These are phyloP conservation scores for Laticauda laticaudata DNA, from an alignment of 2,113 vertebrate genomes.

Conservation along the genomic window DNA sequence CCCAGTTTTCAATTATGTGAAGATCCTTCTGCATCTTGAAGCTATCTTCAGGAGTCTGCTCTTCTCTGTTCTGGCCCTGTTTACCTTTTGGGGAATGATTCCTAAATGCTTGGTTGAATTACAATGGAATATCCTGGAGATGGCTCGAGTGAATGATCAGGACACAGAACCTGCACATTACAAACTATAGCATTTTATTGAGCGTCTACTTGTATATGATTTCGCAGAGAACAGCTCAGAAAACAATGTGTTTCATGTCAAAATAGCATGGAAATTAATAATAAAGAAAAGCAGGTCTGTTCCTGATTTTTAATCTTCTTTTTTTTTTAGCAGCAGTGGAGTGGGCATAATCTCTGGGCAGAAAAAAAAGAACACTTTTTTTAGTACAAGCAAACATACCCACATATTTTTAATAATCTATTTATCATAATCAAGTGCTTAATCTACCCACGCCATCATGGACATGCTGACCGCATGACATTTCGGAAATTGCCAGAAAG, in stretches of 20 bases:
- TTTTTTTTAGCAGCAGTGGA: not conserved
- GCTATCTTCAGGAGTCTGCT: not conserved
- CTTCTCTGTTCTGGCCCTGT: not conserved
- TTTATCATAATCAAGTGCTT: constrained; percentile 11
- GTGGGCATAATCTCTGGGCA: not conserved
- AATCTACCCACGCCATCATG: not conserved
- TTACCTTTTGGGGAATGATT: not conserved
- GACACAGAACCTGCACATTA: not conserved
- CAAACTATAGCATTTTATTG: not conserved
- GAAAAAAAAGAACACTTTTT: not conserved
- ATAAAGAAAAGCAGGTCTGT: not conserved
- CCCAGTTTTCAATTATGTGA: not conserved
- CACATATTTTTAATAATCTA: not conserved
- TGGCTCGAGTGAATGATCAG: not conserved
- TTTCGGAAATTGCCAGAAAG: constrained; percentile 22
- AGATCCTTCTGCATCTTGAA: not conserved
- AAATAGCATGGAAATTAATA: not conserved
- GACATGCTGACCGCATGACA: not conserved
- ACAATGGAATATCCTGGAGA: not conserved
- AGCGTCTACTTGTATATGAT: not conserved
- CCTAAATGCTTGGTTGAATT: not conserved
- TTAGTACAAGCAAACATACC: not conserved
- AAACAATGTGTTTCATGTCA: not conserved
- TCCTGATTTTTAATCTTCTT: not conserved
- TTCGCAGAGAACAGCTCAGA: not conserved